A percentile compares a stretch with the other conserved stretches of the same genome.
Evolutionary conservation across 2,888 invertebrate species (phyloP).

Genomic region (Cantharis nigra): DNA sequence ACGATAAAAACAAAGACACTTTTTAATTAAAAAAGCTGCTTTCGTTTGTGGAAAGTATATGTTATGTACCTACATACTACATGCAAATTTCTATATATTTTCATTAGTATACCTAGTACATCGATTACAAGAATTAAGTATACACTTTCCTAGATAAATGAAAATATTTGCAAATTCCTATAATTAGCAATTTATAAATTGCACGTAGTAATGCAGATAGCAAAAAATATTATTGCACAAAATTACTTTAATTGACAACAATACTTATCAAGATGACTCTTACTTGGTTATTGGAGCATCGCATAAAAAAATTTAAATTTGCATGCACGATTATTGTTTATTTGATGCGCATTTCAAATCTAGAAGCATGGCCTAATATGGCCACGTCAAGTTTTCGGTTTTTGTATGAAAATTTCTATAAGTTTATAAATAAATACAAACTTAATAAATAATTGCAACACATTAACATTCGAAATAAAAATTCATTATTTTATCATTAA

Average conservation of each 20-base stretch:
- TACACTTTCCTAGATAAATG: neutral
- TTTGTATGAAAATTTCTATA: neutral
- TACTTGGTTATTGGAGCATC: constrained; percentile 16
- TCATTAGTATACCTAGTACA: neutral
- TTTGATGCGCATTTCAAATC: constrained; percentile 13
- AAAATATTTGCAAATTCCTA: neutral
- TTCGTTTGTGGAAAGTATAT: neutral
- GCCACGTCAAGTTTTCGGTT: neutral
- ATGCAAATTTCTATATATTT: neutral
- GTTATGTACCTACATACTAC: neutral
- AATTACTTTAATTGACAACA: neutral
- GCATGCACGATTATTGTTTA: constrained; percentile 3
- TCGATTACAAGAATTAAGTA: neutral
- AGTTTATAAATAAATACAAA: neutral
- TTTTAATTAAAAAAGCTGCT: neutral
- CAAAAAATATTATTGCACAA: neutral
- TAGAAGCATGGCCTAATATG: constrained; percentile 11
- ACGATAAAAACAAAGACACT: neutral
- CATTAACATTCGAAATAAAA: neutral
- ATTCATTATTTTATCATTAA: neutral
- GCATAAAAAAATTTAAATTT: constrained; percentile 4
- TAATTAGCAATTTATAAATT: neutral
- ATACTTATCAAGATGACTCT: neutral
- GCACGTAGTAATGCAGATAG: neutral
- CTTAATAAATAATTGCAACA: neutral